phyloP scores from a whole-genome alignment of 1,140 invertebrate genomes.

The Leptoteleia sp. region DNA sequence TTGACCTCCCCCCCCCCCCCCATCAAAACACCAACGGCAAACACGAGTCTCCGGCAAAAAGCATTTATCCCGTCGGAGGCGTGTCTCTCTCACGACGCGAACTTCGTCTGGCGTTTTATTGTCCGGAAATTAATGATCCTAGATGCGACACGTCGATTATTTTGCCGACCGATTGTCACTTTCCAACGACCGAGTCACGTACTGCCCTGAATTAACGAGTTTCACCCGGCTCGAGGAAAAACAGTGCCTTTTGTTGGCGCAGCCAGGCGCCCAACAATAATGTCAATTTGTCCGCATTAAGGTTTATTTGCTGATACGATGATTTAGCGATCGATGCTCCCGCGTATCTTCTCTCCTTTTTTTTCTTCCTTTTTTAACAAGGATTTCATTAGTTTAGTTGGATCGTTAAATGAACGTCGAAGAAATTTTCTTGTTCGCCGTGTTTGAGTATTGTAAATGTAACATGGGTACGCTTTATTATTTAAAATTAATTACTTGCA shows the following conservation, averaged over 20 bases:
- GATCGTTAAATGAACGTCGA: no score
- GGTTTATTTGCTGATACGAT: no score
- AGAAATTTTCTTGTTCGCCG: no score
- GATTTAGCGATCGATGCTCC: no score
- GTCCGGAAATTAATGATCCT: slow-evolving; percentile 80
- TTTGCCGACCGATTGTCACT: slow-evolving; percentile 62
- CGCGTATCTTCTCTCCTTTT: no score
- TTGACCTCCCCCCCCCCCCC: no score
- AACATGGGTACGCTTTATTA: no score
- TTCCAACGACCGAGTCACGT: slow-evolving; percentile 56
- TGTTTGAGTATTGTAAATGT: no score
- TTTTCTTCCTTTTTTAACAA: no score
- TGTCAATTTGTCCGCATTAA: no score
- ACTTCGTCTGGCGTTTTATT: slow-evolving; percentile 77
- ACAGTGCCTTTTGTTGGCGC: slow-evolving; percentile 13
- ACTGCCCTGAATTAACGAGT: slow-evolving; percentile 43
- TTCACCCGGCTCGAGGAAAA: background rate
- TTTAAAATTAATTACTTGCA: no score
- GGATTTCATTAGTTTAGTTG: no score
- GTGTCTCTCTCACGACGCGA: slow-evolving; percentile 79
- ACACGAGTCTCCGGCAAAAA: slow-evolving; percentile 78
- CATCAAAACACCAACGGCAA: slow-evolving; percentile 80
- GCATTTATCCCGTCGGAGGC: slow-evolving; percentile 74
- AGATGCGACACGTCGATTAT: slow-evolving; percentile 65
- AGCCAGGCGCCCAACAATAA: slow-evolving; percentile 2